Conservation (phyloP, 1,140 invertebrate genomes). For the Drosophila sechellia region DNA sequence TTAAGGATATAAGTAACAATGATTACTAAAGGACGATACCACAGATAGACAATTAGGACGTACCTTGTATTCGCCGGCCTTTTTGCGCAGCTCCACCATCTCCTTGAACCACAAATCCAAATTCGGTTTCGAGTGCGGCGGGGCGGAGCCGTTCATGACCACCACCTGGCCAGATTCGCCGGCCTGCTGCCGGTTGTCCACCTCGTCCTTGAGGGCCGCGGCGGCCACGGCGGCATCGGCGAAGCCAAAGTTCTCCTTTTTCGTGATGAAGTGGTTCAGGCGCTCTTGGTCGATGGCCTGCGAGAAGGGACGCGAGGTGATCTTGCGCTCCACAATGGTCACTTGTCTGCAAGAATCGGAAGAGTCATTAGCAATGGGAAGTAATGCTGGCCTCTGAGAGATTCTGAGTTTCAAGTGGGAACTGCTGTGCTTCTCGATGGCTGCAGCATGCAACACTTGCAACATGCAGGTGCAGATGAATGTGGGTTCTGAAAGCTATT, state of each 20-base stretch:
- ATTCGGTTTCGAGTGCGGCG: constrained; percentile 81
- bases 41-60: too few species aligned
- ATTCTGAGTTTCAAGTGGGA: background rate
- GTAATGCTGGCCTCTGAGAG: background rate
- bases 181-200: constrained; percentile 54
- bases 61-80: constrained; percentile 96
- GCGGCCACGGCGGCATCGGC: constrained; percentile 48
- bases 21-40: too few species aligned
- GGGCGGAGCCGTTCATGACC: constrained; percentile 75
- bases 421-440: constrained; percentile 30
- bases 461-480: constrained; percentile 53
- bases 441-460: constrained; percentile 45
- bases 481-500: constrained; percentile 16
- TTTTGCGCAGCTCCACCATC: constrained; percentile 94
- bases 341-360: constrained; percentile 70
- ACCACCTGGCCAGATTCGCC: constrained; percentile 52
- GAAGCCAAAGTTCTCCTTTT: constrained; percentile 84
- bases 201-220: constrained; percentile 58
- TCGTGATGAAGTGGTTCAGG: constrained; percentile 84
- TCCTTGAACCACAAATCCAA: constrained; percentile 91
- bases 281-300: constrained; percentile 90
- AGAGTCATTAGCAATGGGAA: constrained; percentile 26
- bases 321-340: constrained; percentile 79
- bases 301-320: constrained; percentile 88
- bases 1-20: too few species aligned